Evolutionary conservation across 2,888 invertebrate genomes (phyloP).

Genomic region (Anagyrus pseudococci): DNA sequence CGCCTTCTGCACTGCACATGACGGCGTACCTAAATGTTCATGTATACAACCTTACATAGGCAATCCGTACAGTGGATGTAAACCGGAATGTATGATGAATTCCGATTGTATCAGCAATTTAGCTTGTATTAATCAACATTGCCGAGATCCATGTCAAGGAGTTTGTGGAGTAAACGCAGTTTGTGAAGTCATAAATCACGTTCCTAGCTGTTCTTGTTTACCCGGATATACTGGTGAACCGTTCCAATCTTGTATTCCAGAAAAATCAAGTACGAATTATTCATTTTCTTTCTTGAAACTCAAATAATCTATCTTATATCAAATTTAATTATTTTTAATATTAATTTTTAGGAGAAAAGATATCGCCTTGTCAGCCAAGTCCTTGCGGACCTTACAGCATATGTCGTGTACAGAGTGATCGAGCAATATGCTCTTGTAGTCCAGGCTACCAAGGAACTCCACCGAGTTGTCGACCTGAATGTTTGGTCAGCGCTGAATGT

Average conservation of each 20-base stretch:
- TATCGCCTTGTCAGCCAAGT: conserved; percentile 68
- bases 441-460: conserved; percentile 68
- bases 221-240: conserved; percentile 84
- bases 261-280: conserved; percentile 45
- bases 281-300: not conserved
- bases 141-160: conserved; percentile 85
- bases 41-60: conserved; percentile 89
- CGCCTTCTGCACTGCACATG: conserved; percentile 75
- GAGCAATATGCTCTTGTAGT: conserved; percentile 70
- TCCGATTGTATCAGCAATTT: conserved; percentile 80
- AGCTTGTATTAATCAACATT: conserved; percentile 84
- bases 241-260: conserved; percentile 74
- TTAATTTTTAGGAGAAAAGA: conserved; percentile 41
- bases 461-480: conserved; percentile 69
- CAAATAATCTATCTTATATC: not conserved
- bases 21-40: conserved; percentile 76
- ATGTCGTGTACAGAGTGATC: conserved; percentile 66
- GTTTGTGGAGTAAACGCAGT: conserved; percentile 84
- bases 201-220: conserved; percentile 82
- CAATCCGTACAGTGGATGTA: conserved; percentile 73
- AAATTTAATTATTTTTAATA: not conserved
- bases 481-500: conserved; percentile 69
- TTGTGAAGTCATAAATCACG: conserved; percentile 81
- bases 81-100: conserved; percentile 84
- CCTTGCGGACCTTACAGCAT: conserved; percentile 70